Conservation (phyloP, 2,113 vertebrate species). For the Chaetops frenatus region DNA sequence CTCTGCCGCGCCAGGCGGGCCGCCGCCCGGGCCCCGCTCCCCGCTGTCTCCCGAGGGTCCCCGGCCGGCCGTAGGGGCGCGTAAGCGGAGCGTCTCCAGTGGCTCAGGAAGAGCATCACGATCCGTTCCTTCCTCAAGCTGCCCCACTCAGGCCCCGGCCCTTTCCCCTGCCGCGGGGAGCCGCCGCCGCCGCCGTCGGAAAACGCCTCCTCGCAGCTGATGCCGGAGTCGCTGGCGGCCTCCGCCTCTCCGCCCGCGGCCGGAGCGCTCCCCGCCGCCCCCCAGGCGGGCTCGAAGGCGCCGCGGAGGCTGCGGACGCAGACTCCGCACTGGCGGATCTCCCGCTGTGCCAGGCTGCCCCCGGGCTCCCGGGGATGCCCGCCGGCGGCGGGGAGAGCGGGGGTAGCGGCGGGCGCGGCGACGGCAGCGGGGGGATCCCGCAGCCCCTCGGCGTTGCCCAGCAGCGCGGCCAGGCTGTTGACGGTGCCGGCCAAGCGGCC, state of each 20-base stretch:
- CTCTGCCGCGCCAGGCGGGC: constrained; percentile 83
- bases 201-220: constrained; percentile 70
- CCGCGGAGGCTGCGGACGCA: constrained; percentile 83
- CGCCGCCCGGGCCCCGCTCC: constrained; percentile 1
- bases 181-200: constrained; percentile 41
- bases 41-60: not conserved
- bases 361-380: constrained; percentile 17
- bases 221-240: constrained; percentile 72
- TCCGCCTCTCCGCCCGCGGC: not conserved
- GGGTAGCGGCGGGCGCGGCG: not conserved
- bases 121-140: constrained; percentile 88
- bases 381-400: not conserved
- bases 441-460: constrained; percentile 70
- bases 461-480: constrained; percentile 85
- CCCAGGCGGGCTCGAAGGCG: constrained; percentile 78
- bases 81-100: constrained; percentile 90
- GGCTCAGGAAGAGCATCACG: constrained; percentile 86
- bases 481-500: constrained; percentile 82
- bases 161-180: not conserved
- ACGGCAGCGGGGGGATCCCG: not conserved
- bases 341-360: constrained; percentile 75
- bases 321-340: constrained; percentile 88
- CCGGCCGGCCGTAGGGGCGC: constrained; percentile 47
- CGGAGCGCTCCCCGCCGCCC: not conserved
- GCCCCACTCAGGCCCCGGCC: constrained; percentile 66